A percentile compares a stretch with the other conserved stretches of the same genome.
Evolutionary conservation across 2,888 invertebrate genomes (phyloP).

Genomic region (Acleris holmiana): DNA sequence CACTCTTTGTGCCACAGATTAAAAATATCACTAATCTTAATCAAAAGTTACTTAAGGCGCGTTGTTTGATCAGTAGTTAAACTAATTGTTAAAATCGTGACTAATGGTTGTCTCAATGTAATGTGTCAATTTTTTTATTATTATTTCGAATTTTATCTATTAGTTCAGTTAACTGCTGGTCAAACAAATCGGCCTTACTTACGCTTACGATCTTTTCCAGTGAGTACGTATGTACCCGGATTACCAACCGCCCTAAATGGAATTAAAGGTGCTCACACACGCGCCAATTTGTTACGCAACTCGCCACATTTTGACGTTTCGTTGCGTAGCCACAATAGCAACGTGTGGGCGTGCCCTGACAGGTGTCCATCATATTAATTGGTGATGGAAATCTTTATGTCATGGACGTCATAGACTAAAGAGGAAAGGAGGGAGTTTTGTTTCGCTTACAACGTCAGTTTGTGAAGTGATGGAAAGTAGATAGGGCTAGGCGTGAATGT

Average conservation of each 20-base stretch:
- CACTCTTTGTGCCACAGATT: too few species aligned
- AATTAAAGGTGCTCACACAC: slow-evolving; percentile 25
- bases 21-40: too few species aligned
- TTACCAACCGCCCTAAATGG: slow-evolving; percentile 23
- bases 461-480: slow-evolving; percentile 3
- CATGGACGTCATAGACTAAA: slow-evolving; percentile 25
- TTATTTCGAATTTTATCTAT: too few species aligned
- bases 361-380: slow-evolving; percentile 55
- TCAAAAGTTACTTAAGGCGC: too few species aligned
- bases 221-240: too few species aligned
- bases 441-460: slow-evolving; percentile 20
- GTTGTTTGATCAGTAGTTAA: too few species aligned
- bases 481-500: neutral
- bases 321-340: slow-evolving; percentile 62
- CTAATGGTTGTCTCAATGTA: too few species aligned
- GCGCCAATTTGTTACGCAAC: slow-evolving; percentile 40
- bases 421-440: slow-evolving; percentile 11
- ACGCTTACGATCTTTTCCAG: too few species aligned
- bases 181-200: too few species aligned
- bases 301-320: slow-evolving; percentile 50
- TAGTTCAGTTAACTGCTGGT: too few species aligned
- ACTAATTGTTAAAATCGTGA: too few species aligned
- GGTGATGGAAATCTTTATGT: slow-evolving; percentile 41
- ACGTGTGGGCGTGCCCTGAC: slow-evolving; percentile 59
- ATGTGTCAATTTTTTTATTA: too few species aligned